A percentile compares a stretch with the other conserved stretches of the same genome.
Conservation (phyloP, 2,888 invertebrate species). For the Oscheius myriophilus region DNA sequence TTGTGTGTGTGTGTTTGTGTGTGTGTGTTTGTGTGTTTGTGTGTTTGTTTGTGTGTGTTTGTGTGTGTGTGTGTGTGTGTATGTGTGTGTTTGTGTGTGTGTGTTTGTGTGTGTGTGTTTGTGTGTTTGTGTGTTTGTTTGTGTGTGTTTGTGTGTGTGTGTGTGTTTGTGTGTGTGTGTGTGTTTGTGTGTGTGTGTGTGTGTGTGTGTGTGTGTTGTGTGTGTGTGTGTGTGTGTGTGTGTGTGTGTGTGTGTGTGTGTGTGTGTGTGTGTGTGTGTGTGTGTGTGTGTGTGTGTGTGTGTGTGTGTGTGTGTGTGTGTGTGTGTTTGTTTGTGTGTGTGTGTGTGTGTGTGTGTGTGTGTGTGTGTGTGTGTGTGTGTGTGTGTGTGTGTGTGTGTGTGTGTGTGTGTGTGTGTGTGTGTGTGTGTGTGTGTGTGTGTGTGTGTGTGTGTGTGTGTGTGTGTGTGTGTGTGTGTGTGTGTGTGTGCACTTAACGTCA, state of each 20-base stretch:
- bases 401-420: neutral
- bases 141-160: neutral
- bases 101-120: neutral
- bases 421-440: neutral
- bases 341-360: neutral
- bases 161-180: neutral
- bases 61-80: neutral
- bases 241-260: neutral
- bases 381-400: neutral
- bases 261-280: neutral
- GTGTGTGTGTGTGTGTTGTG: neutral
- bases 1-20: neutral
- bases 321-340: neutral
- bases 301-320: neutral
- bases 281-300: neutral
- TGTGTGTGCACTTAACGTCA: too few species aligned
- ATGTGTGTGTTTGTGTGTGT: neutral
- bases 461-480: neutral
- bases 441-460: neutral
- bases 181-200: neutral
- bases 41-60: too few species aligned
- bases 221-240: neutral
- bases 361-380: neutral
- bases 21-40: too few species aligned
- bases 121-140: too few species aligned